Base-by-base conservation (phyloP, 2,888 invertebrate genomes). In the Dendrolimus pini region DNA sequence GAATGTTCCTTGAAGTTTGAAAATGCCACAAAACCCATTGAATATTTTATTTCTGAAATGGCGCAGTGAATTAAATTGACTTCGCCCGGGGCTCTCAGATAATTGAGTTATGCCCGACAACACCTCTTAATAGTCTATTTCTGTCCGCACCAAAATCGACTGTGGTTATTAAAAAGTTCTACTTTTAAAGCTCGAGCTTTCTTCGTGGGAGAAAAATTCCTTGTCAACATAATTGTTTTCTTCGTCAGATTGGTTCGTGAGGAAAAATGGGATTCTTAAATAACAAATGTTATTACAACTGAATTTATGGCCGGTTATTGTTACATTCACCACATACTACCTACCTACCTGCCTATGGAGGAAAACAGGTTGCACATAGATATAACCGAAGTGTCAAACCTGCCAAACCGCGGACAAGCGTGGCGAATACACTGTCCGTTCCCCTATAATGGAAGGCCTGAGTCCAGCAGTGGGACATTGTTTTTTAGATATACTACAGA, bases 31-130 rank as follows among this genome's bases (percentile, higher is more conserved):
- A n/a, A 55, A 53, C n/a, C n/a, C 54, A 56, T 62, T 62, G 58
- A 60, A 60, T 63, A 62, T 61, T 58, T 59, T 55, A 61, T 61
- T 58, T 62, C 60, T 58, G 61, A 59, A 59, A 63, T 61, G 63
- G 64, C 55, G 55, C 9, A 9, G 59, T 57, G 59, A 61, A 56
- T 56, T 56, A 59, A 64, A 47, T 64, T 55, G 60, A 58, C 65
- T 66, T 61, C 55, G 55, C 18, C 18, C 56, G 54, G 55, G 57
- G 56, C 59, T 12, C 18, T 52, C 53, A 41, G 56, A 58, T 65
- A 66, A 66, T 66, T 61, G 58, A 63, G 61, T 66, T 66, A 62
- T 56, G 13, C 57, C 58, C 10, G 41, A 56, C 30, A 55, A 56
- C 52, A 53, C 56, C 54, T 47, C 57, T 47, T 59, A 60, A 60